Evolutionary conservation across 1,140 invertebrate species (phyloP).

Genomic region (Drosophila jambulina): DNA sequence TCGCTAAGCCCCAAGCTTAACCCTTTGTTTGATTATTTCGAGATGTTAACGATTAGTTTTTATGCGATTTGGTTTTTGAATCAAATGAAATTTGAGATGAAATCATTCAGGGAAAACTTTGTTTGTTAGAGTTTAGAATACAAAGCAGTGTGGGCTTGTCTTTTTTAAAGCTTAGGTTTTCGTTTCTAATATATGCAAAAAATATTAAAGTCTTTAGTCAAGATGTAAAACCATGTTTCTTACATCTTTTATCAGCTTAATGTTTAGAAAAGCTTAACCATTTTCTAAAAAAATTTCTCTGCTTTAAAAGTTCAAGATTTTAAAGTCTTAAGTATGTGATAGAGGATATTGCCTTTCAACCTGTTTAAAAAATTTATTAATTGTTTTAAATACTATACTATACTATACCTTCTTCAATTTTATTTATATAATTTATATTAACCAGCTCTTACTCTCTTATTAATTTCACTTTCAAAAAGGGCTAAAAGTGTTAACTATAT

Average conservation of each 20-base stretch:
- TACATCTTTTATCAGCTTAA: too few species aligned
- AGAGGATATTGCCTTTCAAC: not conserved
- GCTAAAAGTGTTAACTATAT: not conserved
- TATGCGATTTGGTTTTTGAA: conserved; percentile 4
- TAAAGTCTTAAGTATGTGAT: not conserved
- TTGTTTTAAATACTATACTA: not conserved
- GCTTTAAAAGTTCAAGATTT: not conserved
- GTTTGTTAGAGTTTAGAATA: not conserved
- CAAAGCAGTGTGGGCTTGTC: not conserved
- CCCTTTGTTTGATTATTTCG: not conserved
- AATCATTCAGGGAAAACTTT: not conserved
- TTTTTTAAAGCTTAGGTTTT: not conserved
- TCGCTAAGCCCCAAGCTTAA: not conserved
- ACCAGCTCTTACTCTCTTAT: not conserved
- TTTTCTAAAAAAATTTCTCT: not conserved
- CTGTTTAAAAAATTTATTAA: not conserved
- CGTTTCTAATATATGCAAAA: not conserved
- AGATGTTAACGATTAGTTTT: conserved; percentile 4
- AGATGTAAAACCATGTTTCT: not conserved
- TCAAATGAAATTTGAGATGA: conserved; percentile 2
- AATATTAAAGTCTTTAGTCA: not conserved
- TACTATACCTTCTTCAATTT: not conserved
- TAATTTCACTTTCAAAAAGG: not conserved
- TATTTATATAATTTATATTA: not conserved
- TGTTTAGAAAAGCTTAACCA: not conserved